These are phyloP conservation scores for Boleophthalmus pectinirostris DNA, from an alignment of 2,113 vertebrate species.

Conservation along the genomic window DNA sequence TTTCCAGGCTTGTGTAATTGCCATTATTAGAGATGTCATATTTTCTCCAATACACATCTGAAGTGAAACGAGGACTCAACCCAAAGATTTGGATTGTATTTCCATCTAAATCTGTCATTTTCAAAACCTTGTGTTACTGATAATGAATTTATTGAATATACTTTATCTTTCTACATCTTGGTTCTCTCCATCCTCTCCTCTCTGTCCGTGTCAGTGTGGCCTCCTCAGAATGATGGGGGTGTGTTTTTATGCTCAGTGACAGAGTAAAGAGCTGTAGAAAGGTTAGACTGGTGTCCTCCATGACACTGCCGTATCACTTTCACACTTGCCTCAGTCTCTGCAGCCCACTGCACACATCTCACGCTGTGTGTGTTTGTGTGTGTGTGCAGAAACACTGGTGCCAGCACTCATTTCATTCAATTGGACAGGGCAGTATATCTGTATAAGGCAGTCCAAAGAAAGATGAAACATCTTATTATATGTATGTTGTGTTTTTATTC, in stretches of 20 bases:
- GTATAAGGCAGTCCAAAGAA: background rate
- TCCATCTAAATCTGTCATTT: background rate
- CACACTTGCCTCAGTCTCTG: constrained; percentile 14
- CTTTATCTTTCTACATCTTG: too few species aligned
- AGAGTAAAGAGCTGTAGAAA: constrained; percentile 73
- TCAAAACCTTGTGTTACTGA: background rate
- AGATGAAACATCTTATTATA: background rate
- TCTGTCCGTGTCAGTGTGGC: background rate
- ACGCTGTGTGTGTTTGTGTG: background rate
- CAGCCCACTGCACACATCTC: constrained; percentile 19
- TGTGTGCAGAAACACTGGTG: background rate
- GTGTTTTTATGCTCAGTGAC: constrained; percentile 70
- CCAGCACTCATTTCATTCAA: background rate
- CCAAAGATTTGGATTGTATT: background rate
- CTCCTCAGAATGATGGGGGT: constrained; percentile 60
- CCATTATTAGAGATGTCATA: background rate
- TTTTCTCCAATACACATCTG: background rate
- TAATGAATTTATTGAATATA: too few species aligned
- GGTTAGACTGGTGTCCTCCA: constrained; percentile 70
- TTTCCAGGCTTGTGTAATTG: background rate
- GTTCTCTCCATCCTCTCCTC: background rate
- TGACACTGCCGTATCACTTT: constrained; percentile 69
- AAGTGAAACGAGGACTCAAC: background rate
- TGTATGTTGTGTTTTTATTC: background rate
- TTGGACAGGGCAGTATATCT: background rate